Evolutionary conservation across 2,797 vertebrate species (phyloP), one percentile per base, ranked within the genome.

Genomic region (Gymnothorax reevesii): DNA sequence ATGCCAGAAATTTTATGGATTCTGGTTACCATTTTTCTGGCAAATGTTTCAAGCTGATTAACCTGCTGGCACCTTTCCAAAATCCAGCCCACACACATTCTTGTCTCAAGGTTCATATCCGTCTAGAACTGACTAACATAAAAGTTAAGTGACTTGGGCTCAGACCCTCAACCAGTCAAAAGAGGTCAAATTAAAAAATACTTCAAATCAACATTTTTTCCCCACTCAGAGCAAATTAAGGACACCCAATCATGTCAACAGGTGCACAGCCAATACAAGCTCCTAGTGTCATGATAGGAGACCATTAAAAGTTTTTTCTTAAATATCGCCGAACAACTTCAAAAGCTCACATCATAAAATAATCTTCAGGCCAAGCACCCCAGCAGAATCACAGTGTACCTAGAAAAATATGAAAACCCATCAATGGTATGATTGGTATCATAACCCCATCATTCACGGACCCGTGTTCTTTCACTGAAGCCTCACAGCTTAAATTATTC

Each of bases 401-500:
- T 54, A 52, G n/a, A 54, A 54, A 80, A 55, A n/a, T 52, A 54
- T 49, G 52, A 7, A 54, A 80, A 55, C 20, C 52, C 49, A 80
- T 3, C n/a, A 22, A 7, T 7, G 27, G 6, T 10, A 60, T 17
- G 6, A 22, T 79, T 7, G 27, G 6, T 10, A 60, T 17, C 64
- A 22, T 79, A 75, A n/a, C 12, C 33, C 33, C 2, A 20, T 69
- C 22, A 69, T 69, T 25, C 22, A 69, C 25, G 25, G 22, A 69
- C 64, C 13, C 22, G 54, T 20, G 42, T 8, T 79, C 75, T 80
- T 22, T 55, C 7, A 3, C 52, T n/a, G 84, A 85, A 94, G 94
- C 94, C 86, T 94, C 91, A 94, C 92, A 87, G 88, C 88, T 93
- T 92, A 93, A 88, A 87, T 88, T 13, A 57, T 3, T 60, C 80